Conservation (phyloP, 2,113 vertebrate species). For the Limnothrissa miodon region DNA sequence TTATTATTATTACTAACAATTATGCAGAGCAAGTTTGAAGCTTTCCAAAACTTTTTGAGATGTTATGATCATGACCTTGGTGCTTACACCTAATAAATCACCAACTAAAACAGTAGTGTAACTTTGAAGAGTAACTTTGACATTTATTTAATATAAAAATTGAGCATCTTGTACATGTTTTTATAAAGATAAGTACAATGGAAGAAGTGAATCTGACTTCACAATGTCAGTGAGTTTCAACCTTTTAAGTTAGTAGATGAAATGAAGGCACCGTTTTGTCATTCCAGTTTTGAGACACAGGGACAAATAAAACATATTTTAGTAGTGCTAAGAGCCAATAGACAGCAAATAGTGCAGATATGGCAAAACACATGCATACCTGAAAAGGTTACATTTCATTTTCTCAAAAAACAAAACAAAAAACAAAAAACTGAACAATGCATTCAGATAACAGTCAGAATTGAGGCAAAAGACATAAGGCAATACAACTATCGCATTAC, state of each 20-base stretch:
- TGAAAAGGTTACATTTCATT: not conserved
- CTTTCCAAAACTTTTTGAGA: too few relatives aligned
- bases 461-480: not conserved
- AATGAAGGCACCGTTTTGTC: not conserved
- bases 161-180: constrained; percentile 34
- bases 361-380: not conserved
- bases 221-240: constrained; percentile 8
- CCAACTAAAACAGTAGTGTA: not conserved
- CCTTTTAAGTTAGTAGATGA: constrained; percentile 16
- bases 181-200: constrained; percentile 71
- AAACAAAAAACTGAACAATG: not conserved
- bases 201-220: constrained; percentile 50
- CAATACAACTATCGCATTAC: not conserved
- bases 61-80: too few relatives aligned
- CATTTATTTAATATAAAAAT: constrained; percentile 41
- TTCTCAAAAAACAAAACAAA: not conserved
- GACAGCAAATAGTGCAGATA: not conserved
- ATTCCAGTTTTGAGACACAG: constrained; percentile 13
- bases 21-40: too few relatives aligned
- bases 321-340: not conserved
- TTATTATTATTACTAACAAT: too few relatives aligned
- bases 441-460: not conserved
- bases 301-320: constrained; percentile 12
- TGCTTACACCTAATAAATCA: not conserved
- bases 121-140: constrained; percentile 25